A percentile compares a stretch with the other conserved stretches of the same genome.
Evolutionary conservation across 2,888 invertebrate species (phyloP).

Genomic region (Beris morrisii): DNA sequence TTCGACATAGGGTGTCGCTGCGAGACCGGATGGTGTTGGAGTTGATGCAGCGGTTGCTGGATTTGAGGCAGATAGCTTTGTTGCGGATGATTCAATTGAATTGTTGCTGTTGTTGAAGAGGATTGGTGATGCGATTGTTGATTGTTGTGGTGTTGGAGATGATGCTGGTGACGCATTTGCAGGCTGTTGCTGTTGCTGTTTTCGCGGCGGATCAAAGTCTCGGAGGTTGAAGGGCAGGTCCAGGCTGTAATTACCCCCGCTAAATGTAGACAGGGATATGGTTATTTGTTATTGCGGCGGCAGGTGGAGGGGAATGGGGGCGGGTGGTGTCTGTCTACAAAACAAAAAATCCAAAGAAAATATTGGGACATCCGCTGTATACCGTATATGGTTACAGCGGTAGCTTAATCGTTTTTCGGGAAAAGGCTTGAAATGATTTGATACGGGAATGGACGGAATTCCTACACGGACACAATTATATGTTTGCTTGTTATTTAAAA

Average conservation of each 20-base stretch:
- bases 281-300: too few species aligned
- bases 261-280: neutral
- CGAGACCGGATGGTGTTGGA: constrained; percentile 32
- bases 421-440: neutral
- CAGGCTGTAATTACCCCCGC: constrained; percentile 48
- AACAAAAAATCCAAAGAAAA: too few species aligned
- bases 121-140: constrained; percentile 13
- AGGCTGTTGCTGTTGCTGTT: constrained; percentile 43
- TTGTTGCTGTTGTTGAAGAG: constrained; percentile 37
- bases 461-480: neutral
- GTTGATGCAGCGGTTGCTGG: constrained; percentile 30
- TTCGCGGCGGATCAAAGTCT: constrained; percentile 53
- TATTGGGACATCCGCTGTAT: too few species aligned
- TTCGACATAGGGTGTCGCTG: constrained; percentile 27
- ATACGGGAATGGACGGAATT: neutral
- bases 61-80: constrained; percentile 30
- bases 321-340: too few species aligned
- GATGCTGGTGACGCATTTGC: constrained; percentile 36
- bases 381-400: too few species aligned
- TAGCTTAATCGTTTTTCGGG: too few species aligned
- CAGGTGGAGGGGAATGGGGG: too few species aligned
- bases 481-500: too few species aligned
- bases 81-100: constrained; percentile 28
- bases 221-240: constrained; percentile 54
- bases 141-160: constrained; percentile 41